A percentile compares a stretch with the other conserved stretches of the same genome.
Evolutionary conservation across 2,797 vertebrate species (phyloP).

Genomic region (Tiaroga cobitis): DNA sequence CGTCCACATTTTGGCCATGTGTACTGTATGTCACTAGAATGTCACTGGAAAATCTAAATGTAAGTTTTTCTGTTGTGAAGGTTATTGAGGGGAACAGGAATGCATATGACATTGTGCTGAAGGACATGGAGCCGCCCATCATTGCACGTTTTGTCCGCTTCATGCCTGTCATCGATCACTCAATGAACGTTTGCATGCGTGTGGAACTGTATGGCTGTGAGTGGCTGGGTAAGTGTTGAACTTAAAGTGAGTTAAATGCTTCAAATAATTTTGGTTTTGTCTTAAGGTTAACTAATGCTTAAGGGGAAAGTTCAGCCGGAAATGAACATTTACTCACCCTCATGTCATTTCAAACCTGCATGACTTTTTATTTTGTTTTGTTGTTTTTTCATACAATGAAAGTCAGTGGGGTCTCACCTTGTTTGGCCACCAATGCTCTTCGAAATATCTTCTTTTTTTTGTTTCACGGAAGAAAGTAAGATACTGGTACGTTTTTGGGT

Average conservation of each 20-base stretch:
- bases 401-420: too few species aligned
- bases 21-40: background rate
- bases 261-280: background rate
- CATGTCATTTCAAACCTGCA: background rate
- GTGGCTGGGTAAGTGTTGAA: slow-evolving; percentile 87
- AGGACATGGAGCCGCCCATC: slow-evolving; percentile 92
- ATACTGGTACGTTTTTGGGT: background rate
- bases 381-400: too few species aligned
- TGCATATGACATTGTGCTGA: slow-evolving; percentile 92
- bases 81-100: slow-evolving; percentile 94
- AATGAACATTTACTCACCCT: background rate
- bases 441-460: background rate
- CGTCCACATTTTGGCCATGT: background rate
- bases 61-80: slow-evolving; percentile 67
- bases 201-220: slow-evolving; percentile 97
- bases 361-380: background rate
- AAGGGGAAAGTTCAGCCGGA: background rate
- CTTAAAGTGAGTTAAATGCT: background rate
- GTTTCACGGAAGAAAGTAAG: background rate
- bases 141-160: slow-evolving; percentile 93
- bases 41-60: background rate
- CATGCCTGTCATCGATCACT: slow-evolving; percentile 94
- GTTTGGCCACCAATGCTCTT: background rate
- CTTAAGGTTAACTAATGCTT: too few species aligned
- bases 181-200: slow-evolving; percentile 96